Evolutionary conservation across 2,113 vertebrate species (phyloP).

Genomic region (Hydropotes inermis): DNA sequence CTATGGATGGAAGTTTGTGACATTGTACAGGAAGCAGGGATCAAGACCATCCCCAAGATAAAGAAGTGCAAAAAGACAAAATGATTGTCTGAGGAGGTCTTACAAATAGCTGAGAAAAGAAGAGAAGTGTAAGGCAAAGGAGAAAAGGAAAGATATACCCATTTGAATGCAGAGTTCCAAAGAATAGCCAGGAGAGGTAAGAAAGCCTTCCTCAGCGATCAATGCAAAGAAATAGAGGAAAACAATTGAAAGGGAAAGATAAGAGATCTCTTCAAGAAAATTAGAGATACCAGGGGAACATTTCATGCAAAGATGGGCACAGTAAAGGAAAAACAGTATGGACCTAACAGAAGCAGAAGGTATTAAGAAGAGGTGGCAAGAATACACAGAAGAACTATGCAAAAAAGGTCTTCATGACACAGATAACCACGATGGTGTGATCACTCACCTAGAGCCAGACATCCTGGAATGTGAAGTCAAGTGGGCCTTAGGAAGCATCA

Average conservation of each 20-base stretch:
- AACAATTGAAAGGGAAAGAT: rapidly evolving
- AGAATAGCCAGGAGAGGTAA: not conserved
- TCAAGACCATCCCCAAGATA: not conserved
- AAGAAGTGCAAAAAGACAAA: not conserved
- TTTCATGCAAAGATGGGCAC: not conserved
- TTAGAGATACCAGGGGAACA: not conserved
- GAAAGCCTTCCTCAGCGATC: not conserved
- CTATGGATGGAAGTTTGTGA: not conserved
- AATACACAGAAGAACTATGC: not conserved
- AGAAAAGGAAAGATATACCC: not conserved
- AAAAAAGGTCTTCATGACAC: not conserved
- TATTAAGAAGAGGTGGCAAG: not conserved
- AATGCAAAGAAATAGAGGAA: not conserved
- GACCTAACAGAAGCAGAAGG: rapidly evolving
- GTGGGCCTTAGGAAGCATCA: not conserved
- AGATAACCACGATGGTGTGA: not conserved
- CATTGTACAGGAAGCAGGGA: not conserved
- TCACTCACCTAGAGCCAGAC: not conserved
- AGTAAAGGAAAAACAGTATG: not conserved
- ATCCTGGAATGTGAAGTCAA: not conserved
- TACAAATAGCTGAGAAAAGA: not conserved
- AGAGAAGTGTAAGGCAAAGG: not conserved
- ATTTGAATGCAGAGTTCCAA: not conserved
- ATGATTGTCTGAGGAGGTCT: not conserved
- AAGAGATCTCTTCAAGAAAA: not conserved